A percentile compares a stretch with the other conserved stretches of the same genome.
phyloP scores from a whole-genome alignment of 23 tunicate species.

The Styela plicata region DNA sequence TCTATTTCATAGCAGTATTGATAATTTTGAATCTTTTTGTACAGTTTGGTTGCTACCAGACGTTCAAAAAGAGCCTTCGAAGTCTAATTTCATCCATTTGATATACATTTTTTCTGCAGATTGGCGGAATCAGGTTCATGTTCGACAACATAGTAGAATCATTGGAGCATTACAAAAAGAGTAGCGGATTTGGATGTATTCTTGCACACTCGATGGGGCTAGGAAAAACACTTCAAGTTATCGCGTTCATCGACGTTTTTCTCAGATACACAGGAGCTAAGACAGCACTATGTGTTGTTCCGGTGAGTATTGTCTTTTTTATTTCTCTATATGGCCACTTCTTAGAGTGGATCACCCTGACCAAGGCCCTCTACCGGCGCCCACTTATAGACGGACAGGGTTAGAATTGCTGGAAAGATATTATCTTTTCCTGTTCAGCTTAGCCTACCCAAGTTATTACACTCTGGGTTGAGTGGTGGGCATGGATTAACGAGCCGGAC shows the following conservation, averaged over 20 bases:
- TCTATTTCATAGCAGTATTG: no score
- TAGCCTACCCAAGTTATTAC: no score
- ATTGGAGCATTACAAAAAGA: constrained; percentile 49
- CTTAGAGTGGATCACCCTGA: no score
- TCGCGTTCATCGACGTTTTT: constrained; percentile 84
- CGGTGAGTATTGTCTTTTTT: constrained; percentile 47
- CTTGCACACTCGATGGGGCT: constrained; percentile 98
- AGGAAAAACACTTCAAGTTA: constrained; percentile 95
- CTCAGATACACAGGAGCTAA: constrained; percentile 71
- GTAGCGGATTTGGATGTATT: constrained; percentile 87
- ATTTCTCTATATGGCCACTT: not conserved
- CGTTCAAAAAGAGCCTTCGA: no score
- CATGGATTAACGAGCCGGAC: no score
- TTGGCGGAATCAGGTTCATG: constrained; percentile 98
- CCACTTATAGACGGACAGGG: no score
- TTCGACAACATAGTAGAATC: constrained; percentile 91
- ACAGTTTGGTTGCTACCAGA: no score
- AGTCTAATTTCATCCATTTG: no score
- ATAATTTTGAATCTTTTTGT: no score
- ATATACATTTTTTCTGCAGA: constrained; percentile 32
- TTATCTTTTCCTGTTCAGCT: not conserved
- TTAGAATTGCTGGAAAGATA: not conserved
- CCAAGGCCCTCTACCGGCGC: no score
- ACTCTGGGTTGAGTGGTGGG: no score
- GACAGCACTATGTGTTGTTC: constrained; percentile 87